These are phyloP conservation scores for Microctenopoma lineatum DNA, from an alignment of 2,797 vertebrate genomes.

Conservation along the genomic window DNA sequence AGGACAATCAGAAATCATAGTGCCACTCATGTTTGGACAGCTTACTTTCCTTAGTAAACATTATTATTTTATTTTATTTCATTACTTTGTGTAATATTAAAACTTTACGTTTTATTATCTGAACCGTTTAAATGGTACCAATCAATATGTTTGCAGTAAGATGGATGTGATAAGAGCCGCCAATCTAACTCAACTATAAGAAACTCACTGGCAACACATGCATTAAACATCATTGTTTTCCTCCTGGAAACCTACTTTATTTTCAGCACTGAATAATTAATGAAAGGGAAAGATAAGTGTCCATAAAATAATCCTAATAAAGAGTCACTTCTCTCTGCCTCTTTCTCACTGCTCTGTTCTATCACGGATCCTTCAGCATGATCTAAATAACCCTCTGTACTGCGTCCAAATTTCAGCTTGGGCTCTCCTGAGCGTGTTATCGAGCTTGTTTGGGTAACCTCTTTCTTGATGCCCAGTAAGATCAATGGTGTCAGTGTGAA, in stretches of 20 bases:
- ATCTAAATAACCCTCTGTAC: slow-evolving; percentile 35
- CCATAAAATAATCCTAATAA: neutral
- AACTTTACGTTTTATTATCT: no score
- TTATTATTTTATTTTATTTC: no score
- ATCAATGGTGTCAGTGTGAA: slow-evolving; percentile 66
- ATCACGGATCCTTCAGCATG: slow-evolving; percentile 16
- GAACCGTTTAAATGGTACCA: no score
- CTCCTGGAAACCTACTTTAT: neutral
- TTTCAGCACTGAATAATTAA: slow-evolving; percentile 41
- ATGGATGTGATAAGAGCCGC: slow-evolving; percentile 44
- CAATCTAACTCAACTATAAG: slow-evolving; percentile 38
- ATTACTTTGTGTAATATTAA: no score
- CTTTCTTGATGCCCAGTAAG: slow-evolving; percentile 39
- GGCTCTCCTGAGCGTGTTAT: slow-evolving; percentile 33
- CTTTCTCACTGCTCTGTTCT: slow-evolving; percentile 7
- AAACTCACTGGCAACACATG: slow-evolving; percentile 18
- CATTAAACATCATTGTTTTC: slow-evolving; percentile 36
- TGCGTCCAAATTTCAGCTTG: slow-evolving; percentile 41
- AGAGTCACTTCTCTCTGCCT: slow-evolving; percentile 9
- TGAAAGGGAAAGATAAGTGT: neutral
- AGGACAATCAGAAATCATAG: slow-evolving; percentile 17
- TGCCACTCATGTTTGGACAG: no score
- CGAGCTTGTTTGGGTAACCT: slow-evolving; percentile 54
- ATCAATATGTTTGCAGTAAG: slow-evolving; percentile 2
- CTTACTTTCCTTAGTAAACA: no score